A percentile compares a stretch with the other conserved stretches of the same genome.
Conservation (phyloP, 2,797 vertebrate genomes). For the Zalophus californianus region DNA sequence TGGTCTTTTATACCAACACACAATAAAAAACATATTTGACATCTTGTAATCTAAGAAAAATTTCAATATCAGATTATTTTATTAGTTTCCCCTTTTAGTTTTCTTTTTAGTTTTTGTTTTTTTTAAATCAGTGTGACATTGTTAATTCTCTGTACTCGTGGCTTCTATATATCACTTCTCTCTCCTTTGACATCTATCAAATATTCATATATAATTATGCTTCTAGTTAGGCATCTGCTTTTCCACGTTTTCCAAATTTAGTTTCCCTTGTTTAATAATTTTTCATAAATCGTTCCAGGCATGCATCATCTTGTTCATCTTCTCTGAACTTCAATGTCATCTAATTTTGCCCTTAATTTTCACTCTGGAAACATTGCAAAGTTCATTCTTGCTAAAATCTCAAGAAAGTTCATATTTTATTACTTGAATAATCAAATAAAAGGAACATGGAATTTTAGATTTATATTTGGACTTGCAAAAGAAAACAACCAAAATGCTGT, state of each 20-base stretch:
- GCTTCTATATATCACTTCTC: not conserved
- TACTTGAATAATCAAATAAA: slow-evolving; percentile 37
- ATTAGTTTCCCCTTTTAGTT: not conserved
- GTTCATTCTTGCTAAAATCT: slow-evolving; percentile 36
- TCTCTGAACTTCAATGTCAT: slow-evolving; percentile 36
- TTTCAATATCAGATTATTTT: slow-evolving; percentile 39
- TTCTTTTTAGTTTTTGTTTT: slow-evolving; percentile 24
- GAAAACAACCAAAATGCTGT: not conserved
- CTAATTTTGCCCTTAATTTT: slow-evolving; percentile 58
- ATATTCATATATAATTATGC: slow-evolving; percentile 34
- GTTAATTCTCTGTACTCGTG: not conserved
- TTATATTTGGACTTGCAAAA: slow-evolving; percentile 25
- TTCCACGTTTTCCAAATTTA: slow-evolving; percentile 38
- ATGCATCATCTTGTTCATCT: not conserved
- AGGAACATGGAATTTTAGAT: slow-evolving; percentile 18
- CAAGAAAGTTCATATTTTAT: slow-evolving; percentile 18
- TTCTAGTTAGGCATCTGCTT: not conserved
- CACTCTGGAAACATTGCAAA: not conserved
- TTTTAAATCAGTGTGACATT: not conserved
- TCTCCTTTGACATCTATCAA: not conserved
- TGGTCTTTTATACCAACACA: not conserved
- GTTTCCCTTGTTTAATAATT: slow-evolving; percentile 32
- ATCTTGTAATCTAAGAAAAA: not conserved
- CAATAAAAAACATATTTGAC: slow-evolving; percentile 17
- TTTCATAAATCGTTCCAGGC: slow-evolving; percentile 12